Percentiles rank a stretch among this genome's conserved stretches.
phyloP scores from a whole-genome alignment of 2,797 vertebrate species.

The Poliocrania exsul region DNA sequence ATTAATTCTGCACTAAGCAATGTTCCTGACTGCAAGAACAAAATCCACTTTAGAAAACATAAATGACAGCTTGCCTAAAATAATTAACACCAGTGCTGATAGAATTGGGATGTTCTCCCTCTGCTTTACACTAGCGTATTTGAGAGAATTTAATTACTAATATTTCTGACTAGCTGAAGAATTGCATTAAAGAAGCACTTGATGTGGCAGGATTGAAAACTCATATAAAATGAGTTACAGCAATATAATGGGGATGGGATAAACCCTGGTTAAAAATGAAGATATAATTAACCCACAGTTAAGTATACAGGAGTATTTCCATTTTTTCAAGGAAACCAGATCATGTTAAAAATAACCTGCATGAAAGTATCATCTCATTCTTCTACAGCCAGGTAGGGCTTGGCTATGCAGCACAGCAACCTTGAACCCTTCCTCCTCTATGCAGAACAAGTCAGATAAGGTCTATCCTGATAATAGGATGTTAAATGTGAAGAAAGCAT shows the following conservation, averaged over 20 bases:
- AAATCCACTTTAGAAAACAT: conserved; percentile 84
- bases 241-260: conserved; percentile 23
- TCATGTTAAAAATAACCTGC: not conserved
- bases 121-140: conserved; percentile 66
- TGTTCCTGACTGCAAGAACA: conserved; percentile 84
- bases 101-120: conserved; percentile 77
- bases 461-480: not conserved
- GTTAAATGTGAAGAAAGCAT: accelerated
- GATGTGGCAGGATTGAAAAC: conserved; percentile 37
- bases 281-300: conserved; percentile 20
- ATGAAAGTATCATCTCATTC: not conserved
- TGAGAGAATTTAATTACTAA: conserved; percentile 77
- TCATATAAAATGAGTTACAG: conserved; percentile 39
- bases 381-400: not conserved
- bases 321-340: not conserved
- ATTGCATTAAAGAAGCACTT: conserved; percentile 68
- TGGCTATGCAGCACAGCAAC: not conserved
- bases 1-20: conserved; percentile 87
- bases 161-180: conserved; percentile 77
- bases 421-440: not conserved
- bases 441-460: not conserved
- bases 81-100: conserved; percentile 83
- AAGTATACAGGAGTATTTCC: not conserved
- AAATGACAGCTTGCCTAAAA: conserved; percentile 87
- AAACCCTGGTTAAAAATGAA: conserved; percentile 33